phyloP scores from a whole-genome alignment of 1,140 invertebrate species.

The Hesperophylax magnus region DNA sequence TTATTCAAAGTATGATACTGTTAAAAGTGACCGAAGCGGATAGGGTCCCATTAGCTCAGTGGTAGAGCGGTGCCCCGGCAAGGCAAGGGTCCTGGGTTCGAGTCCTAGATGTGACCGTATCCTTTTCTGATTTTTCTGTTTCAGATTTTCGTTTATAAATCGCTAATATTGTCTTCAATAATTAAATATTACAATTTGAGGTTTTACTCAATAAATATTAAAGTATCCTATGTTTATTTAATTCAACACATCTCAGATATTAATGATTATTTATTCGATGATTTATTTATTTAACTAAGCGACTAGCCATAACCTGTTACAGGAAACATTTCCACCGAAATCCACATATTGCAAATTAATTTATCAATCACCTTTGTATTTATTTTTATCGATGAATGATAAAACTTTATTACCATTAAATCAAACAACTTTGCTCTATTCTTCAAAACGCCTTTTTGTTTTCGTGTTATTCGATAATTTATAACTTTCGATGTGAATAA shows the following conservation, averaged over 20 bases:
- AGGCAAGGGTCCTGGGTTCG: too few species aligned
- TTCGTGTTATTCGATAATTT: neutral
- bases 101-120: too few species aligned
- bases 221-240: neutral
- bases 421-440: neutral
- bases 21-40: too few species aligned
- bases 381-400: neutral
- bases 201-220: too few species aligned
- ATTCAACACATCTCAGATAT: neutral
- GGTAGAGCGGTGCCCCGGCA: too few species aligned
- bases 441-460: neutral
- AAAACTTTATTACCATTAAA: too few species aligned
- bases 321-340: neutral
- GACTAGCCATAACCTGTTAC: neutral
- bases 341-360: neutral
- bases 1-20: too few species aligned
- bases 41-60: too few species aligned
- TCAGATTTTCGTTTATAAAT: too few species aligned
- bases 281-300: neutral
- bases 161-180: too few species aligned
- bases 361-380: neutral
- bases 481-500: neutral
- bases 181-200: too few species aligned
- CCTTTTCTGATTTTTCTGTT: too few species aligned
- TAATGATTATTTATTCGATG: neutral